Percentiles rank a stretch among this genome's conserved stretches.
Conservation (phyloP, 2,797 vertebrate genomes). For the Gymnoscopelus microlampas region DNA sequence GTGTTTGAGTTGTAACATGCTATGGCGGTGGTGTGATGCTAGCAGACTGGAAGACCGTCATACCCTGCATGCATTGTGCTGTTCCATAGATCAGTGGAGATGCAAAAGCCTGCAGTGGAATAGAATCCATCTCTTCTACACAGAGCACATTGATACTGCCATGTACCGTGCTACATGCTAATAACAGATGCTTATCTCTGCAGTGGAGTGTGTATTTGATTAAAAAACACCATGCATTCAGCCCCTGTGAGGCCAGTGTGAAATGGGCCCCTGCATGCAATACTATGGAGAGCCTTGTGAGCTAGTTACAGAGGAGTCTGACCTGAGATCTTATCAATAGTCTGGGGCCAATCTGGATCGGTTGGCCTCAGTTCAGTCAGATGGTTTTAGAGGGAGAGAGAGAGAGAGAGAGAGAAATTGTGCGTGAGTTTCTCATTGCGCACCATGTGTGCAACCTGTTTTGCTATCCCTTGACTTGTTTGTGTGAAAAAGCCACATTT, state of each 20-base stretch:
- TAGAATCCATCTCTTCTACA: conserved; percentile 17
- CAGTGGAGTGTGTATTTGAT: conserved; percentile 64
- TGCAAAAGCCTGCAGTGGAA: no score
- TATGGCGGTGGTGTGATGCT: conserved; percentile 41
- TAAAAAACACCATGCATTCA: conserved; percentile 50
- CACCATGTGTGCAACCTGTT: conserved; percentile 43
- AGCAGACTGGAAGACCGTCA: background rate
- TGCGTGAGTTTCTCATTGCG: conserved; percentile 12
- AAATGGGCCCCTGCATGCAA: conserved; percentile 41
- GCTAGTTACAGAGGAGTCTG: conserved; percentile 37
- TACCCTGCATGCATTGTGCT: no score
- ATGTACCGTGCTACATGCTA: conserved; percentile 52
- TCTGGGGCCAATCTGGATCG: conserved; percentile 35
- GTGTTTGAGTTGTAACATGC: conserved; percentile 21
- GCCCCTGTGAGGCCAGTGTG: conserved; percentile 35
- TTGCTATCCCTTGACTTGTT: conserved; percentile 39
- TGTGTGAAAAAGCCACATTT: conserved; percentile 43
- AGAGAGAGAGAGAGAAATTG: background rate
- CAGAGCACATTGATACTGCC: conserved; percentile 42
- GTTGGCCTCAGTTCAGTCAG: conserved; percentile 42
- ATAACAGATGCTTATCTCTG: conserved; percentile 66
- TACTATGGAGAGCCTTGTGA: conserved; percentile 41
- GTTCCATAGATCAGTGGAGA: no score
- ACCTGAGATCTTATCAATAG: conserved; percentile 63
- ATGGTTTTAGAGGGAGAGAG: conserved; percentile 19